These are phyloP conservation scores for Misgurnus anguillicaudatus DNA, from an alignment of 2,113 vertebrate species.

Conservation along the genomic window DNA sequence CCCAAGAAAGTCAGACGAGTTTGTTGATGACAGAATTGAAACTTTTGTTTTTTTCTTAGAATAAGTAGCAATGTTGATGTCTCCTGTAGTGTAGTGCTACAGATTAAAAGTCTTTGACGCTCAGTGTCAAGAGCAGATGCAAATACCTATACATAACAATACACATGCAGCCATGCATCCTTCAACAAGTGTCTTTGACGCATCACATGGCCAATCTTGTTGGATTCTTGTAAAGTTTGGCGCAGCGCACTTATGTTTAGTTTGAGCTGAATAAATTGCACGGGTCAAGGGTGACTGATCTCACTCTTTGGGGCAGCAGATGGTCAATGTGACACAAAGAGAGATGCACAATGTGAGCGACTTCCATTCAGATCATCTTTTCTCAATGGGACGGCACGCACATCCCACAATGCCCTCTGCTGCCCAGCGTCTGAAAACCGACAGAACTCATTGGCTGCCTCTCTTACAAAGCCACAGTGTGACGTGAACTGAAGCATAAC, in stretches of 20 bases:
- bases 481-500: neutral
- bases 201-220: constrained; percentile 35
- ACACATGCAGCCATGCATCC: constrained; percentile 1
- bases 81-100: neutral
- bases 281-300: constrained; percentile 53
- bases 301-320: constrained; percentile 62
- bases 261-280: neutral
- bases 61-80: no score
- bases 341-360: constrained; percentile 43
- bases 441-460: constrained; percentile 11
- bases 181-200: constrained; percentile 44
- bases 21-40: no score
- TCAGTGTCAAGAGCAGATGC: constrained; percentile 59
- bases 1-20: no score
- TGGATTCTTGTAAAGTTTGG: constrained; percentile 57
- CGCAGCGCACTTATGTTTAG: constrained; percentile 15
- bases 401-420: constrained; percentile 38
- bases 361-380: constrained; percentile 45
- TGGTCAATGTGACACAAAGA: constrained; percentile 63
- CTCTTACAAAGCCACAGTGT: constrained; percentile 34
- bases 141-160: constrained; percentile 50
- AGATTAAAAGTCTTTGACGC: neutral
- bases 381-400: constrained; percentile 34
- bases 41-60: neutral
- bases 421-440: neutral